Evolutionary conservation across 2,113 vertebrate genomes (phyloP).

Genomic region (Thryonomys swinderianus): DNA sequence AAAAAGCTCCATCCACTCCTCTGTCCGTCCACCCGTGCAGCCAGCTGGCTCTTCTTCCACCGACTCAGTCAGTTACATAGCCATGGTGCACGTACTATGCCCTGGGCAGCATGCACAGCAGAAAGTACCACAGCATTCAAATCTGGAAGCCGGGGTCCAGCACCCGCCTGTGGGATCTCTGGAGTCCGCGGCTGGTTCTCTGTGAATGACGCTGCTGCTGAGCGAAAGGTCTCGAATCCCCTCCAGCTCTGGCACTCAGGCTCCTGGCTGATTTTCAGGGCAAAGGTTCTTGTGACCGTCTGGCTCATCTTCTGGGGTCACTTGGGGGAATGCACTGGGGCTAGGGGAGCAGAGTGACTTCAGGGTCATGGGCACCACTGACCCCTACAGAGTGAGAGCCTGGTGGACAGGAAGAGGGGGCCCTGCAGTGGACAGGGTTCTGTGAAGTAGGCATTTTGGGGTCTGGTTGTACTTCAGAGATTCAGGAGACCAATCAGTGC

Average conservation of each 20-base stretch:
- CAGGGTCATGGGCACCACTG: not conserved
- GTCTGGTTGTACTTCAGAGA: not conserved
- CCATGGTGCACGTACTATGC: not conserved
- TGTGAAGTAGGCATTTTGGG: not conserved
- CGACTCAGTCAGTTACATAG: not conserved
- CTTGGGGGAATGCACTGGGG: not conserved
- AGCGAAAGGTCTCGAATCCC: not conserved
- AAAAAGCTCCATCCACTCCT: not conserved
- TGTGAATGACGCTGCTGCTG: not conserved
- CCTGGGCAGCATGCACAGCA: not conserved
- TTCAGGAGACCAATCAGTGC: too few species aligned
- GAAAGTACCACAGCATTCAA: not conserved
- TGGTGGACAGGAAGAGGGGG: not conserved
- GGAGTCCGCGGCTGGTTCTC: not conserved
- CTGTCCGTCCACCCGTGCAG: not conserved
- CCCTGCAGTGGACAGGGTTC: not conserved
- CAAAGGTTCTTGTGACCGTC: not conserved
- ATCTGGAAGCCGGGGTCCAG: not conserved
- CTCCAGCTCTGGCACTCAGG: not conserved
- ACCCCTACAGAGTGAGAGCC: not conserved
- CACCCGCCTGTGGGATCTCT: not conserved
- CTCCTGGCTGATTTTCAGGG: not conserved
- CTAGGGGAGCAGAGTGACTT: not conserved
- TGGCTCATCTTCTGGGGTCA: not conserved
- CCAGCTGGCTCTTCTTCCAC: rapidly evolving